Evolutionary conservation across 2,888 invertebrate species (phyloP), one percentile per base, ranked within the genome.

Genomic region (Hylaea fasciaria): DNA sequence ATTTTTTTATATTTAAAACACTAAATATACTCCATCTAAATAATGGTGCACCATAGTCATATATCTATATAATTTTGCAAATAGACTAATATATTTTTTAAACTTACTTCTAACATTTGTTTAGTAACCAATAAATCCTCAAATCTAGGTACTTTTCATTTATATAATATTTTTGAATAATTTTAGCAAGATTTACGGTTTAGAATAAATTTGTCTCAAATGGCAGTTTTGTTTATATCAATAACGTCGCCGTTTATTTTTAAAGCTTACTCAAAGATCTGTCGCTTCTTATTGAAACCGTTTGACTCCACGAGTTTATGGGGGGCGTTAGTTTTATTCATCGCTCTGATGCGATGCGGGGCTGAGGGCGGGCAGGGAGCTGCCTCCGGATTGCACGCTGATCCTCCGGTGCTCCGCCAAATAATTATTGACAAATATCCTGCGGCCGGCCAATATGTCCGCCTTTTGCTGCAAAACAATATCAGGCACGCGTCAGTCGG

Each of bases 361-460:
- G 84, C 92, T 91, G 87, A 92, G 90, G 55, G 92, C 92, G 66
- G 92, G 92, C 77, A 92, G 82, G 72, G 92, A 91, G 81, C 90
- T 89, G 75, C 89, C 91, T 71, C 92, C 92, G 69, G 92, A 91
- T 83, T 93, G 93, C 80, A 93, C 92, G 92, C 93, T 93, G 93
- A 93, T 93, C 85, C 93, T 89, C 82, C 93, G 90, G 84, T 93
- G 93, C 82, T 93, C 93, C 80, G 93, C 93, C 93, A 93, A 92
- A 92, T 92, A 93, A 93, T 93, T 93, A 92, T 93, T 93, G 87
- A 93, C 92, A 92, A 92, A 93, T 87, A 93, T 92, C 86, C 93
- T 89, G 83, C 93, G 93, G 77, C 92, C 93, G 86, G 92, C 92
- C 92, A 93, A 87, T 83, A 93, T 91, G 87, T 93, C 93, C 87